Conservation (phyloP, 2,797 vertebrate species). For the Dipus sagitta region DNA sequence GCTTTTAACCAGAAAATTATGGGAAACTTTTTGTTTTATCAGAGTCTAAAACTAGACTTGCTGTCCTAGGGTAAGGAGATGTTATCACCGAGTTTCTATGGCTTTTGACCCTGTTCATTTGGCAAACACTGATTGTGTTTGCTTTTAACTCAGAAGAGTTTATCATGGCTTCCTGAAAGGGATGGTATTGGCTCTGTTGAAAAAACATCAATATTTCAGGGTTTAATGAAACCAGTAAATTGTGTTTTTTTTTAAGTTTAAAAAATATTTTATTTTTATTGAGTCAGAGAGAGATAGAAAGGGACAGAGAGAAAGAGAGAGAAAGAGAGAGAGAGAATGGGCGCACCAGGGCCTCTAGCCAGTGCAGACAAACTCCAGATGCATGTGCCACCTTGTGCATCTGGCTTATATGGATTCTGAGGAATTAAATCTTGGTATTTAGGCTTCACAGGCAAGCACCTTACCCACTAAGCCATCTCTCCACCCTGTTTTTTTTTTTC, state of each 20-base stretch:
- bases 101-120: slow-evolving; percentile 77
- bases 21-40: slow-evolving; percentile 58
- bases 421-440: too few relatives aligned
- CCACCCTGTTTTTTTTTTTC: too few relatives aligned
- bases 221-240: slow-evolving; percentile 50
- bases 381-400: too few relatives aligned
- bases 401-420: too few relatives aligned
- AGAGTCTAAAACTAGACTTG: slow-evolving; percentile 35
- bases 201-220: neutral
- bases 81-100: slow-evolving; percentile 78
- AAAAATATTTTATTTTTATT: neutral
- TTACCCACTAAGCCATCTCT: too few relatives aligned
- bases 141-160: slow-evolving; percentile 69
- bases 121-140: slow-evolving; percentile 80
- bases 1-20: slow-evolving; percentile 32
- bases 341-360: too few relatives aligned
- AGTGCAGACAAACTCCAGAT: too few relatives aligned
- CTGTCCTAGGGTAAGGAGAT: slow-evolving; percentile 68
- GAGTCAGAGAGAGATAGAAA: too few relatives aligned
- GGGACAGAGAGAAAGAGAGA: too few relatives aligned
- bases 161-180: slow-evolving; percentile 53
- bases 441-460: too few relatives aligned
- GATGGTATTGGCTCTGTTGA: slow-evolving; percentile 24
- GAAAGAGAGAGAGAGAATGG: too few relatives aligned
- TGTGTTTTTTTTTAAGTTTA: neutral